Percentiles rank a stretch among this genome's conserved stretches.
Conservation (phyloP, 2,797 vertebrate genomes). For the Podarcis siculus region DNA sequence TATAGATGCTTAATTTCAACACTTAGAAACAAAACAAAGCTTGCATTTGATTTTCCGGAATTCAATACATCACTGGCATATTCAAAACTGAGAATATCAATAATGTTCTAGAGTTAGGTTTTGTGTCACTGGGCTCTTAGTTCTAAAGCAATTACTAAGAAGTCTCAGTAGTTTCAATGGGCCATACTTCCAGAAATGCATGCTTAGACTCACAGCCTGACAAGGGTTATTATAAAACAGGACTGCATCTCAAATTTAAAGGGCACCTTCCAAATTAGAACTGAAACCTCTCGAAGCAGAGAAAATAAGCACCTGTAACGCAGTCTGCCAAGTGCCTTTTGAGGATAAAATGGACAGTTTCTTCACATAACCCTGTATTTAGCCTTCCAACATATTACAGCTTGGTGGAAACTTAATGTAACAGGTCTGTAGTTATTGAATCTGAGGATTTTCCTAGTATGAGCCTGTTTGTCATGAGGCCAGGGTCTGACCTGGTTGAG, state of each 20-base stretch:
- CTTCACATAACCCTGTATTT: background rate
- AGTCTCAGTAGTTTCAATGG: background rate
- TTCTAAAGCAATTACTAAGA: background rate
- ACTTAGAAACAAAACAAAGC: slow-evolving; percentile 4
- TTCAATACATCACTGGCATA: background rate
- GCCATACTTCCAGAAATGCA: background rate
- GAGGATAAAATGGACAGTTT: background rate
- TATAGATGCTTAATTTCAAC: slow-evolving; percentile 34
- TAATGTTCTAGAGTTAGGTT: background rate
- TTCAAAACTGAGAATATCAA: background rate
- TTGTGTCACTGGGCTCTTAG: background rate
- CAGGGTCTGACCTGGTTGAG: background rate
- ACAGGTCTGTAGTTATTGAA: background rate
- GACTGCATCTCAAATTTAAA: background rate
- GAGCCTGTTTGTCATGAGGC: too few species aligned
- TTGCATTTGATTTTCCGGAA: background rate
- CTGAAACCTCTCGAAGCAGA: background rate
- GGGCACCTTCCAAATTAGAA: background rate
- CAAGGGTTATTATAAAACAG: background rate
- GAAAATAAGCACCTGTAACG: background rate
- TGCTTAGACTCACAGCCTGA: background rate
- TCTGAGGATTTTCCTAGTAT: slow-evolving; percentile 1
- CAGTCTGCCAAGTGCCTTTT: background rate
- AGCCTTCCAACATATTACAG: slow-evolving; percentile 2
- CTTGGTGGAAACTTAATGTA: background rate